phyloP scores from a whole-genome alignment of 2,113 vertebrate species.

The Fregata magnificens region DNA sequence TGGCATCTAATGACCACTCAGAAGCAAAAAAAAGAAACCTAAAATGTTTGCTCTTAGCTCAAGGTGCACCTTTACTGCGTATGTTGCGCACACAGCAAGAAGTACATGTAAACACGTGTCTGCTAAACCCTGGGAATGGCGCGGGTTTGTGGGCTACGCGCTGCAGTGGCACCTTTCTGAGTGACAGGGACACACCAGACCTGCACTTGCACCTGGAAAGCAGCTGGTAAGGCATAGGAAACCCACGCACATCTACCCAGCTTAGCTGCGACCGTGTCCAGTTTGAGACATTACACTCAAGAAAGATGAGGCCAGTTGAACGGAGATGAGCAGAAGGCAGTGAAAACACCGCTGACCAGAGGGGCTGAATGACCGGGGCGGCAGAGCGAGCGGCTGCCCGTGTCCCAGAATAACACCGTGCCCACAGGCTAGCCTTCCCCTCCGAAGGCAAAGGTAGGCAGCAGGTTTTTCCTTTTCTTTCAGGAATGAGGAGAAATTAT shows the following conservation, averaged over 20 bases:
- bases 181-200: not conserved
- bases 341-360: fast-evolving
- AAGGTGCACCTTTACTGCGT: not conserved
- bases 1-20: not conserved
- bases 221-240: not conserved
- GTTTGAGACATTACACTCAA: not conserved
- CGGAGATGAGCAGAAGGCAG: not conserved
- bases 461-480: not conserved
- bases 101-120: fast-evolving
- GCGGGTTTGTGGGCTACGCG: not conserved
- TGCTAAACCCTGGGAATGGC: fast-evolving
- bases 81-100: not conserved
- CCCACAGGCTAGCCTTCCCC: not conserved
- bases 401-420: not conserved
- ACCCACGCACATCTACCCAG: fast-evolving
- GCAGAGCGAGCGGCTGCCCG: fast-evolving
- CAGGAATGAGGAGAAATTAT: not conserved
- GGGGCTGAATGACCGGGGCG: fast-evolving
- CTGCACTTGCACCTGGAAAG: not conserved
- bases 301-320: fast-evolving
- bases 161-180: not conserved
- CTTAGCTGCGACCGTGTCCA: not conserved
- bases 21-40: not conserved
- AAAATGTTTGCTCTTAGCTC: not conserved
- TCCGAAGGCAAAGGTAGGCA: not conserved